A percentile compares a stretch with the other conserved stretches of the same genome.
Conservation (phyloP, 2,113 vertebrate species). For the Garra rufa region DNA sequence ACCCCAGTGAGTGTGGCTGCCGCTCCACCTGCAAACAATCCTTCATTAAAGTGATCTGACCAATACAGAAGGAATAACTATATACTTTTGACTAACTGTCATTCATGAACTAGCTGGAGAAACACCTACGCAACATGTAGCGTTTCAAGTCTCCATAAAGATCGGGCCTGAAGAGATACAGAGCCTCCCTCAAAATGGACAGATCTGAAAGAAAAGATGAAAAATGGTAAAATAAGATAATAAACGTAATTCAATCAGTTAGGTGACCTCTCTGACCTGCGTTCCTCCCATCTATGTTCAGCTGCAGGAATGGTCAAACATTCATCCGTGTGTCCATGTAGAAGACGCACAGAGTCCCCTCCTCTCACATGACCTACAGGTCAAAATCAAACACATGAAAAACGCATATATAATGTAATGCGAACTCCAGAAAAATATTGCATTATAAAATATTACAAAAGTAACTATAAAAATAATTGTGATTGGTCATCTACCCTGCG, state of each 20-base stretch:
- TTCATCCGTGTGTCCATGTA: constrained; percentile 92
- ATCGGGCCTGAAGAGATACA: constrained; percentile 87
- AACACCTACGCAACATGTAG: constrained; percentile 91
- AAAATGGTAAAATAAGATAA: neutral
- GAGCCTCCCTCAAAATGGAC: constrained; percentile 91
- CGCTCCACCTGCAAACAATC: constrained; percentile 85
- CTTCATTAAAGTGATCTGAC: neutral
- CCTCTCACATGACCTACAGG: constrained; percentile 89
- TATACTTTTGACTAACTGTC: neutral
- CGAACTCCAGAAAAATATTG: neutral
- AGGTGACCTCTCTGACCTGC: constrained; percentile 77
- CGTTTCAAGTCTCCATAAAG: constrained; percentile 93
- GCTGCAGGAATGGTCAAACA: constrained; percentile 88
- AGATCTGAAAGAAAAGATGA: constrained; percentile 75
- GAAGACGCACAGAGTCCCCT: constrained; percentile 87
- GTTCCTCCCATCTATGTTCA: constrained; percentile 85
- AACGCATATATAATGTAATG: neutral
- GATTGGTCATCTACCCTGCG: constrained; percentile 80
- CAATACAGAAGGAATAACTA: neutral
- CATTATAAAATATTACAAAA: neutral
- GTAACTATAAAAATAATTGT: neutral
- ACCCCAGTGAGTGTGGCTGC: constrained; percentile 90
- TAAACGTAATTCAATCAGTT: neutral
- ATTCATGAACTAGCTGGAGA: neutral
- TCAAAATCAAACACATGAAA: neutral